Evolutionary conservation across 2,888 invertebrate species (phyloP), one percentile per base, ranked within the genome.

Genomic region (Acleris sparsana): DNA sequence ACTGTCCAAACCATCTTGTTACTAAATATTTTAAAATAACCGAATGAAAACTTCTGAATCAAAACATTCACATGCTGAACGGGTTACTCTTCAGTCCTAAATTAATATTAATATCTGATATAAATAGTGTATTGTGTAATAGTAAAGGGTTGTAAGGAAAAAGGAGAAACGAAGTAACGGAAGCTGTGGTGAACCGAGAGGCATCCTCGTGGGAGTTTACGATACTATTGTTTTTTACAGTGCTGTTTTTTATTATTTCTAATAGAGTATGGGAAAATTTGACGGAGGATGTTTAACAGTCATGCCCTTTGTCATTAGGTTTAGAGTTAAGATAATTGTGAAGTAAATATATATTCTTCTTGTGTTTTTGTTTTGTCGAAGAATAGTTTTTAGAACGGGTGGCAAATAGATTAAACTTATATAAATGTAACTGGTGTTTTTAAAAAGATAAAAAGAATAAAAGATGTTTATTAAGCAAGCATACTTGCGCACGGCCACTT

Each of bases 61-160:
- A n/a, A 3, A 62, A 53, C 53, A 33, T 48, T 53, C 62, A 49
- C 62, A 55, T 55, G 48, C 62, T 22, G 17, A 39, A 33, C 48
- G 39, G 29, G 55, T 39, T 48, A 33, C 48, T 22, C 13, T 48
- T n/a, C 46, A 53, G 9, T 18, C n/a, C 17, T 17, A 39, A 43
- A 62, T 62, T 48, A 55, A 55, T 48, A 55, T 46, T 39, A 11
- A 51, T 51, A 33, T 52, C 13, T 29, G 39, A 22, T 49, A 62
- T 55, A 55, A 62, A 62, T 62, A 62, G 53, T 39, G 48, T n/a
- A 62, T 62, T 55, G 53, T 39, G 48, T n/a, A 48, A 62, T 48
- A 55, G 39, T 39, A 33, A 39, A 39, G 62, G 39, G 55, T 49
- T 48, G 22, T 55, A 53, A 44, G 53, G 48, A 62, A 62, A 62